phyloP scores from a whole-genome alignment of 2,113 vertebrate species.

The Pomatorhinus ruficollis region DNA sequence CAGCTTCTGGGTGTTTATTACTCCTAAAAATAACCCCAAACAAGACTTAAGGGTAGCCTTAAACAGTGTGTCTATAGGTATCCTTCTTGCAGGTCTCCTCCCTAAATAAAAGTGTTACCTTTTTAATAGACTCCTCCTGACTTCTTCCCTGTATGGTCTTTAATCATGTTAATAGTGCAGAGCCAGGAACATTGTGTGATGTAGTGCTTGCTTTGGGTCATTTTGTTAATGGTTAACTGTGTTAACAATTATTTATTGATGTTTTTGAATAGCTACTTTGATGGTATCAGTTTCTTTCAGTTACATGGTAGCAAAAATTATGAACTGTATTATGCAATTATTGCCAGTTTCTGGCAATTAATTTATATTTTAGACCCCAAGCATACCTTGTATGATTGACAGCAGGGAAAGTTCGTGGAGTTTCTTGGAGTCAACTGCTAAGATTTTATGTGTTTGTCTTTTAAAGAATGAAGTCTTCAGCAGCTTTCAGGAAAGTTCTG shows the following conservation, averaged over 20 bases:
- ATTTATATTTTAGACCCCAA: neutral
- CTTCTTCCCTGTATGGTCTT: neutral
- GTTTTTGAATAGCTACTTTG: neutral
- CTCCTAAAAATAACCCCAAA: neutral
- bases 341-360: neutral
- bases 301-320: neutral
- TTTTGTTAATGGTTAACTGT: constrained; percentile 19
- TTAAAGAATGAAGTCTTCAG: neutral
- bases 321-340: neutral
- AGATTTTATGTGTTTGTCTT: neutral
- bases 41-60: neutral
- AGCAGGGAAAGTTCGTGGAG: neutral
- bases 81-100: neutral
- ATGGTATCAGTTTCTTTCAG: neutral
- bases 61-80: neutral
- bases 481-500: neutral
- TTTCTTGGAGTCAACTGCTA: neutral
- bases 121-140: neutral
- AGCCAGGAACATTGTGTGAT: neutral
- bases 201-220: neutral
- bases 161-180: neutral
- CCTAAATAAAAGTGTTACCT: neutral
- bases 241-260: neutral
- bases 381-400: neutral
- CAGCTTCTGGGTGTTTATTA: neutral